phyloP scores from a whole-genome alignment of 2,888 invertebrate genomes.

The Lysandra coridon region DNA sequence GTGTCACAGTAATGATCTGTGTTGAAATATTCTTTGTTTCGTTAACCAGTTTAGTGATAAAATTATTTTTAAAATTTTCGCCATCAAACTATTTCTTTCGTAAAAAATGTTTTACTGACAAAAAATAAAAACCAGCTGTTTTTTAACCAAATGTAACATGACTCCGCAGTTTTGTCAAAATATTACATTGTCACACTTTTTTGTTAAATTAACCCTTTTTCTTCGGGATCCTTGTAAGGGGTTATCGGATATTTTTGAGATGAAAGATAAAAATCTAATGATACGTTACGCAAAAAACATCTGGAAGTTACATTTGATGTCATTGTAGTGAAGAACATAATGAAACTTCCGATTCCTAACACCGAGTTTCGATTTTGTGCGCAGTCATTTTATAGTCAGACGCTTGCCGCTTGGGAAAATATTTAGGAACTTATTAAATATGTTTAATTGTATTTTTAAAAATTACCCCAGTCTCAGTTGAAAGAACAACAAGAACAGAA shows the following conservation, averaged over 20 bases:
- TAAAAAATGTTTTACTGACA: background rate
- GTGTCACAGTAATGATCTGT: background rate
- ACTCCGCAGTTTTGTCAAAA: constrained; percentile 76
- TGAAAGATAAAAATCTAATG: constrained; percentile 61
- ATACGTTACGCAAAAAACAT: constrained; percentile 42
- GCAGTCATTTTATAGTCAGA: background rate
- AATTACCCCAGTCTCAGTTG: too few relatives aligned
- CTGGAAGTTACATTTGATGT: constrained; percentile 31
- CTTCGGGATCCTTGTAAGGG: constrained; percentile 41
- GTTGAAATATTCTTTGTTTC: background rate
- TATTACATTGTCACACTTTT: constrained; percentile 67
- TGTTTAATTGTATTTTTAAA: background rate
- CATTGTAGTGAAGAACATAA: constrained; percentile 7
- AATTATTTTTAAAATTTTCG: background rate
- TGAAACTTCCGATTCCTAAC: constrained; percentile 8
- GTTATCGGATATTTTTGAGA: constrained; percentile 65
- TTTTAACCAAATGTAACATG: constrained; percentile 58
- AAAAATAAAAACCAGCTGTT: constrained; percentile 34
- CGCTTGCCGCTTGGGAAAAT: background rate
- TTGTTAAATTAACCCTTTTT: constrained; percentile 58
- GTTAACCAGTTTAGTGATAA: background rate
- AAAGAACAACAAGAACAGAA: too few relatives aligned
- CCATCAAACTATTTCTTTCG: constrained; percentile 36
- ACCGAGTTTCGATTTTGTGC: constrained; percentile 2
- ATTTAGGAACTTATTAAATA: background rate